phyloP scores from a whole-genome alignment of 2,113 vertebrate genomes.

The Callithrix jacchus region DNA sequence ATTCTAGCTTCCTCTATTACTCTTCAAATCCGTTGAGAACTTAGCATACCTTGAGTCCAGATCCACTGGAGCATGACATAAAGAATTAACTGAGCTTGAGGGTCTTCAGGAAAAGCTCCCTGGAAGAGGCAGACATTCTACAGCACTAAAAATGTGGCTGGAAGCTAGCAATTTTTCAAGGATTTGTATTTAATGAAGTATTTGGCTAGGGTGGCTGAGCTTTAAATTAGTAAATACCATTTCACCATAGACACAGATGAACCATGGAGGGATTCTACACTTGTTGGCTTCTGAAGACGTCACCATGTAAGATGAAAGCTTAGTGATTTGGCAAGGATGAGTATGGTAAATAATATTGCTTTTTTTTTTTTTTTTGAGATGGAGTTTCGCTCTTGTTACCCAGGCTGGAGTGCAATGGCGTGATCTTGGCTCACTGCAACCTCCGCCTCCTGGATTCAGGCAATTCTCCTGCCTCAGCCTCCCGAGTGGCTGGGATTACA shows the following conservation, averaged over 20 bases:
- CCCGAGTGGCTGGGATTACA: too few species aligned
- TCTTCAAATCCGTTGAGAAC: neutral
- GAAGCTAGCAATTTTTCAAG: neutral
- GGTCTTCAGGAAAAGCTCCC: neutral
- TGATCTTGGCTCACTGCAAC: too few species aligned
- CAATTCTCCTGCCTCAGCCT: too few species aligned
- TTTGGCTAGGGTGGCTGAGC: neutral
- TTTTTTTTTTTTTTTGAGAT: too few species aligned
- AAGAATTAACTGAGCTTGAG: neutral
- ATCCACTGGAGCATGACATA: neutral
- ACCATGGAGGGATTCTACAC: rapidly evolving
- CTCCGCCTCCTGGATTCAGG: too few species aligned
- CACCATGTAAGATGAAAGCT: constrained; percentile 70
- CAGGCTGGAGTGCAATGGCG: too few species aligned
- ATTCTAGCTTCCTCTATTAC: neutral
- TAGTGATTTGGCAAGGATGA: neutral
- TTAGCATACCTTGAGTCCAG: neutral
- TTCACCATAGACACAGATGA: neutral
- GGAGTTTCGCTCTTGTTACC: too few species aligned
- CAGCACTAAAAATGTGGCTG: neutral
- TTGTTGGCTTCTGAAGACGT: constrained; percentile 64
- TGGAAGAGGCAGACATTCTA: rapidly evolving
- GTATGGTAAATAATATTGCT: neutral
- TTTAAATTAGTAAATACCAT: neutral
- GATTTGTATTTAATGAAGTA: neutral